Conservation (phyloP, 2,113 vertebrate species). For the Archilochus colubris region DNA sequence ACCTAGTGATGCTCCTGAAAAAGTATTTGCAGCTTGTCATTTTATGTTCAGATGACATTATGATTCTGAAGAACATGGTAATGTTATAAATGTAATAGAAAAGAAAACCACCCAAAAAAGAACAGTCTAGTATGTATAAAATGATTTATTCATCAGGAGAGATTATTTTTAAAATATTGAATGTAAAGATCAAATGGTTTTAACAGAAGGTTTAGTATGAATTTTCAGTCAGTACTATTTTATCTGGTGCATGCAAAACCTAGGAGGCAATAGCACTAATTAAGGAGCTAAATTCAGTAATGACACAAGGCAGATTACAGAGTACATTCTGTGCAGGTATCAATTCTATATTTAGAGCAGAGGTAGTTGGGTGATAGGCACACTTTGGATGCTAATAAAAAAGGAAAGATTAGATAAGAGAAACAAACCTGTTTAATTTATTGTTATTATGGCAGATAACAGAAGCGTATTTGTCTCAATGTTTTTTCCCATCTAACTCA, state of each 20-base stretch:
- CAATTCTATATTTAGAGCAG: slow-evolving; percentile 54
- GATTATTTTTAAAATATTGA: not conserved
- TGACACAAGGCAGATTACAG: slow-evolving; percentile 12
- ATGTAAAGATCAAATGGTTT: not conserved
- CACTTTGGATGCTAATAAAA: slow-evolving; percentile 40
- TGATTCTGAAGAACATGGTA: not conserved
- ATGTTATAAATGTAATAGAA: not conserved
- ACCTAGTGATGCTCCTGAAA: not conserved
- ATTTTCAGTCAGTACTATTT: slow-evolving; percentile 44
- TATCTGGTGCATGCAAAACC: not conserved
- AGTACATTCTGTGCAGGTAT: slow-evolving; percentile 60
- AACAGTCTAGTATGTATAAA: not conserved
- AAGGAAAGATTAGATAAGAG: slow-evolving; percentile 16
- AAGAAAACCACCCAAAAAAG: not conserved
- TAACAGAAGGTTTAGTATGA: not conserved
- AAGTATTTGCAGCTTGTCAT: not conserved
- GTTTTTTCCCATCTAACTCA: not conserved
- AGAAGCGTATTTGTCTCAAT: not conserved
- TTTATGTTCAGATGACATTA: not conserved
- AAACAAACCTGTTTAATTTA: not conserved
- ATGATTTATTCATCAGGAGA: not conserved
- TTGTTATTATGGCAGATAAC: not conserved
- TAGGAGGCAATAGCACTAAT: slow-evolving; percentile 31
- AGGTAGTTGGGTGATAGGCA: not conserved
- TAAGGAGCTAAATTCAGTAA: slow-evolving; percentile 56